phyloP scores from a whole-genome alignment of 2,797 vertebrate species.

The Chloroceryle amazona region DNA sequence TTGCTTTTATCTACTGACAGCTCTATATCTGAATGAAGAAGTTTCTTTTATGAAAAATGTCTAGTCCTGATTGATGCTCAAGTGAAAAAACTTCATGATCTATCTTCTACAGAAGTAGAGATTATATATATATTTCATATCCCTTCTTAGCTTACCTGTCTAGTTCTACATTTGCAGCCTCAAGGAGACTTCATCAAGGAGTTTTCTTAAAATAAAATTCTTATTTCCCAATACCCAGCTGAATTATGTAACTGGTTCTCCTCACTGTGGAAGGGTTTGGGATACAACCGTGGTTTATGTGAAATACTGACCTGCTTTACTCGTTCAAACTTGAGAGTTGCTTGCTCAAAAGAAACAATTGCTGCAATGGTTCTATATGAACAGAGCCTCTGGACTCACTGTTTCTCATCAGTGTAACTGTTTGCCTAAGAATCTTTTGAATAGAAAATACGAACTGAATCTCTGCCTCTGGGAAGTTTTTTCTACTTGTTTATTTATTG shows the following conservation, averaged over 20 bases:
- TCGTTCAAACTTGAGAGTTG: not conserved
- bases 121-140: not conserved
- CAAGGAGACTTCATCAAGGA: not conserved
- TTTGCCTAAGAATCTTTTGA: slow-evolving; percentile 1
- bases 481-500: not conserved
- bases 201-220: not conserved
- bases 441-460: slow-evolving; percentile 9
- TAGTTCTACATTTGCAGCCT: not conserved
- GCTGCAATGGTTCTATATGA: not conserved
- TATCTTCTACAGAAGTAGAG: not conserved
- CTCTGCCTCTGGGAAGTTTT: not conserved
- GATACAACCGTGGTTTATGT: not conserved
- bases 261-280: not conserved
- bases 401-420: not conserved
- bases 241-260: not conserved
- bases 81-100: not conserved
- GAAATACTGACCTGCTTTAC: not conserved
- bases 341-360: not conserved
- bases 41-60: not conserved
- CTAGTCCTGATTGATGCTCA: not conserved
- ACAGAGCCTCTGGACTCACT: not conserved
- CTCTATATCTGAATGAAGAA: not conserved
- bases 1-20: not conserved
- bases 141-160: not conserved
- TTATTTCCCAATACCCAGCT: not conserved